A percentile compares a stretch with the other conserved stretches of the same genome.
Evolutionary conservation across 1,140 invertebrate species (phyloP).

Genomic region (Bombus superbus): DNA sequence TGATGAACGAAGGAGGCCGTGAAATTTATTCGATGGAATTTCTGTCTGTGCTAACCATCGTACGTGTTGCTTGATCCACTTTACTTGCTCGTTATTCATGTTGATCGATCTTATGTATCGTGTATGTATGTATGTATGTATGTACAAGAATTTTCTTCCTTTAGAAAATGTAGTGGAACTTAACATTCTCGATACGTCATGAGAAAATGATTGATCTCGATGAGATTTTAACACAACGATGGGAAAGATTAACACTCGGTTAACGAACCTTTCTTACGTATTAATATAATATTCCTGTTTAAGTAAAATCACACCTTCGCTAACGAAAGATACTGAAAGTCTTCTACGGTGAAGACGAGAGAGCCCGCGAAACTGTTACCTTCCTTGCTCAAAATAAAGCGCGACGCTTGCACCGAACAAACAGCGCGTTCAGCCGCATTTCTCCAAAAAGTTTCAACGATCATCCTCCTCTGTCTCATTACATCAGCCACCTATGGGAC

Average conservation of each 20-base stretch:
- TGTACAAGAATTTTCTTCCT: not conserved
- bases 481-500: not conserved
- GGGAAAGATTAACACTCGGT: not conserved
- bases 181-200: too few relatives aligned
- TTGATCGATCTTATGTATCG: not conserved
- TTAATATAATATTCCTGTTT: too few relatives aligned
- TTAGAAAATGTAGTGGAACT: not conserved
- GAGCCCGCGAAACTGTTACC: not conserved
- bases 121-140: not conserved
- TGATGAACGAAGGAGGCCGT: not conserved
- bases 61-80: not conserved
- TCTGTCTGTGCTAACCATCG: not conserved
- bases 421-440: not conserved
- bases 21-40: conserved; percentile 4
- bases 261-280: not conserved
- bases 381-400: not conserved
- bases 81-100: not conserved
- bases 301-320: too few relatives aligned
- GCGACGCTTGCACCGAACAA: not conserved
- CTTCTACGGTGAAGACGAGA: not conserved
- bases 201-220: too few relatives aligned
- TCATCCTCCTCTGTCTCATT: not conserved
- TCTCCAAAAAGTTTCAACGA: not conserved
- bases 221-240: too few relatives aligned
- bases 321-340: too few relatives aligned